Conservation (phyloP, 2,888 invertebrate genomes). For the Lathronympha strigana region DNA sequence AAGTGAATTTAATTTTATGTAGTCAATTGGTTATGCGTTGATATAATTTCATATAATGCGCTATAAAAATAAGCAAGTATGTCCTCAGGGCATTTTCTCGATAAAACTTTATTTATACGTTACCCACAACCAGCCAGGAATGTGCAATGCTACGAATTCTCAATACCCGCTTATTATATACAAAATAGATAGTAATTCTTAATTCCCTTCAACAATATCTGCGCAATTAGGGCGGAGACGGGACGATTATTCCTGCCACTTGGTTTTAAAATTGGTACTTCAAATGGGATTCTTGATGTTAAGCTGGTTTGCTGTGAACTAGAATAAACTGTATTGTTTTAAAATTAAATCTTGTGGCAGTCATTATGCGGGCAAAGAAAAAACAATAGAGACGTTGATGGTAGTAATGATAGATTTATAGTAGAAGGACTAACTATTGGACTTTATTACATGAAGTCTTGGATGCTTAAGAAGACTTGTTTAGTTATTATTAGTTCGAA, state of each 20-base stretch:
- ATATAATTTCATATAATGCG: not conserved
- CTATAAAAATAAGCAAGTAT: not conserved
- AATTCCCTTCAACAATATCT: conserved; percentile 48
- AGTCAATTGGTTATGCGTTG: no score
- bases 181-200: conserved; percentile 49
- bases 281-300: conserved; percentile 11
- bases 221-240: conserved; percentile 52
- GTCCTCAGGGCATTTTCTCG: not conserved
- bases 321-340: conserved; percentile 15
- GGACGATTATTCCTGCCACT: conserved; percentile 35
- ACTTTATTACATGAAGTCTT: not conserved
- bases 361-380: conserved; percentile 1
- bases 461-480: no score
- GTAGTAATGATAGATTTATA: not conserved
- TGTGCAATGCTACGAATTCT: conserved; percentile 29
- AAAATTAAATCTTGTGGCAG: conserved; percentile 14
- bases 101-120: conserved; percentile 11
- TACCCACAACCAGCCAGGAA: conserved; percentile 45
- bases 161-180: conserved; percentile 48
- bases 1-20: no score
- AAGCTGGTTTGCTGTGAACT: conserved; percentile 16
- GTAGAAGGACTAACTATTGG: not conserved
- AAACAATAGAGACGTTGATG: not conserved
- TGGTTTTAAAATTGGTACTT: conserved; percentile 33
- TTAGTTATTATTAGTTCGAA: no score